phyloP scores from a whole-genome alignment of 2,797 vertebrate species.

The Adrianichthys oophorus region DNA sequence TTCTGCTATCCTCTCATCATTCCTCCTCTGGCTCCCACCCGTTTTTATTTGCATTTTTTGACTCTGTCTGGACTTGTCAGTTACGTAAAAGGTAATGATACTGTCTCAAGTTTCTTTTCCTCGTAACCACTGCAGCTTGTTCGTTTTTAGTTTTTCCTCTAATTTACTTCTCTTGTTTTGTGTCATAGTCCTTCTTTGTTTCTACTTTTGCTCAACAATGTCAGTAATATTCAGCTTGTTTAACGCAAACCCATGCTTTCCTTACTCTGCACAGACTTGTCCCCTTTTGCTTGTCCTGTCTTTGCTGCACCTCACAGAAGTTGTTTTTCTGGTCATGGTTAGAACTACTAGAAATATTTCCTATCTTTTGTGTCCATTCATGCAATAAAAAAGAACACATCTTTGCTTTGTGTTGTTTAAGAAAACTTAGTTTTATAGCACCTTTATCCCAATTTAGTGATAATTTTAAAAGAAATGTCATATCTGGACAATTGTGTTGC shows the following conservation, averaged over 20 bases:
- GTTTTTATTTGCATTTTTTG: slow-evolving; percentile 56
- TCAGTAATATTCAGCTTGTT: slow-evolving; percentile 10
- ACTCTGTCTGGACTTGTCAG: slow-evolving; percentile 84
- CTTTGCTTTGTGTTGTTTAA: slow-evolving; percentile 10
- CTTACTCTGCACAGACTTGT: slow-evolving; percentile 15
- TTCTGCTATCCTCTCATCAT: slow-evolving; percentile 51
- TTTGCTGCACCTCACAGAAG: slow-evolving; percentile 43
- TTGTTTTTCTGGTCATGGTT: slow-evolving; percentile 36
- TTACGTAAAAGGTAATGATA: slow-evolving; percentile 81
- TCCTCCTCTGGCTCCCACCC: slow-evolving; percentile 54
- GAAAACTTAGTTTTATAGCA: slow-evolving; percentile 2
- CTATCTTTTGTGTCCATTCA: slow-evolving; percentile 11
- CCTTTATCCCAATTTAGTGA: slow-evolving; percentile 1
- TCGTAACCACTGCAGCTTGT: slow-evolving; percentile 19
- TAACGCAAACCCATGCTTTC: background rate
- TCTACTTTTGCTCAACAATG: slow-evolving; percentile 7
- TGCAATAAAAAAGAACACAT: slow-evolving; percentile 10
- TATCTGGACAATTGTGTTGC: background rate
- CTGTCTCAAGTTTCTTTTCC: slow-evolving; percentile 60
- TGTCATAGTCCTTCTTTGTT: slow-evolving; percentile 9
- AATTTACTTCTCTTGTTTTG: background rate
- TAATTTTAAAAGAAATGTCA: background rate
- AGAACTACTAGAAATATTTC: slow-evolving; percentile 7
- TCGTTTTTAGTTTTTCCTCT: slow-evolving; percentile 11
- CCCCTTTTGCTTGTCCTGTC: slow-evolving; percentile 33